Base-by-base conservation (phyloP, 2,797 vertebrate genomes). In the Sebastes jordani region DNA sequence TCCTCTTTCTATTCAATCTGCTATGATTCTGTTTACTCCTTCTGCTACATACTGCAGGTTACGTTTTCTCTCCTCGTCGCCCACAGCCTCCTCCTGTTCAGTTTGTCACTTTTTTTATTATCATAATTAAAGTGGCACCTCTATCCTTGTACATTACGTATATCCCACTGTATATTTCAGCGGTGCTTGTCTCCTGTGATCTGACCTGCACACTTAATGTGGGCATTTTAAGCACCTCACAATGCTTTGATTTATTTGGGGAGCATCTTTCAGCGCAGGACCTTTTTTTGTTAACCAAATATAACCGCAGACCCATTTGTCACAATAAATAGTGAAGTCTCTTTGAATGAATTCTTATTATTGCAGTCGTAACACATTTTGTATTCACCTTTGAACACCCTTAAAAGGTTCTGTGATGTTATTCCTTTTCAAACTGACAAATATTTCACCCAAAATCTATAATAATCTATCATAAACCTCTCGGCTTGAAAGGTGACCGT, bases 81-180 rank as follows among this genome's bases (percentile, higher is more conserved):
- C 16, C 18, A 8, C 56, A 22, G 54, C 58, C 36, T 52, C 42
- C 11, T 56, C 4, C 36, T 60, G 67, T 29, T 80, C 36, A 46
- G 22, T 68, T 70, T 76, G 25, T 36, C 42, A 64, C 38, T 2
- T 55, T 71, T 64, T 70, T 46, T 72, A 66, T 38, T 11, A 74
- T 71, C 23, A 74, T 70, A 76, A 71, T 75, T 68, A 74, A 71
- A 66, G 9, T 58, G 49, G 4, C 59, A 76, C 3, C 14, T 52
- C 14, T 75, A 18, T 4, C 11, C 22, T 73, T 36, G n/a, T 80
- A 16, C 67, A 76, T 76, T 75, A 82, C 80, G 29, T 70, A 84
- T 81, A 22, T 65, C n/a, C 27, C 65, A 9, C 66, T 54, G 16
- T 36, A 66, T 65, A 81, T 73, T 62, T 73, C 20, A 64, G 9